Base-by-base conservation (phyloP, 2,888 invertebrate genomes). In the Amblyjoppa fuscipennis region DNA sequence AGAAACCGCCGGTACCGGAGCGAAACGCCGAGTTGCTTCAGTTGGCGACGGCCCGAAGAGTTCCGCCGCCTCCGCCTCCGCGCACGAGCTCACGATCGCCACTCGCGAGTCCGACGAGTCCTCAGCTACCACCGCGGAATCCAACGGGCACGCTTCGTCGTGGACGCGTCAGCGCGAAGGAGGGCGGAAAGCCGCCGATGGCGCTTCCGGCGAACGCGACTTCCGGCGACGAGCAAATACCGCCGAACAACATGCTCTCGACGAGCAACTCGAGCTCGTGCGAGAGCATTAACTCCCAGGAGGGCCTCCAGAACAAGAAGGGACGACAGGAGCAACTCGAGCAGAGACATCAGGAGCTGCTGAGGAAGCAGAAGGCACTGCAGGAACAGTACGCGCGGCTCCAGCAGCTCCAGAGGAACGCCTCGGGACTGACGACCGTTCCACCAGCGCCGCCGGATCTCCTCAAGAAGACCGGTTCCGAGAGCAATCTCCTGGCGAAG, bases 31-130 rank as follows among this genome's bases (percentile, higher is more conserved):
- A 98, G 92, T 95, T 97, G 84, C 95, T 97, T 83, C 96, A 97
- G 83, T 95, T 97, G 93, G 96, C 97, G 66, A 96, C 96, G 20
- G 96, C 96, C 83, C 96, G 97, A 91, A 96, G 97, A 77, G 96
- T 97, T 66, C 98, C 98, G 7, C 98, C 98, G 25, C 98, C 98
- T n/a, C 98, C 98, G 45, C 98, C 98, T 41, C 98, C 98, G n/a
- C 96, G 98, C 89, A 98, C 98, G 89, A 97, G 98, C 89, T 98
- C 98, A 71, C 97, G 98, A 91, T 98, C 98, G 25, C 98, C 98
- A 0, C 95, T 98, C 90, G 97, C 98, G 34, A 98, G 98, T 70
- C 98, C 98, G 28, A 97, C 98, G 64, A 96, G 97, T 87, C 96
- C 97, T 31, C 95, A 96, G 90, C 94, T 96, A 81, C 96, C 97